Evolutionary conservation across 1,140 invertebrate genomes (phyloP).

Genomic region (Caerostris darwini): DNA sequence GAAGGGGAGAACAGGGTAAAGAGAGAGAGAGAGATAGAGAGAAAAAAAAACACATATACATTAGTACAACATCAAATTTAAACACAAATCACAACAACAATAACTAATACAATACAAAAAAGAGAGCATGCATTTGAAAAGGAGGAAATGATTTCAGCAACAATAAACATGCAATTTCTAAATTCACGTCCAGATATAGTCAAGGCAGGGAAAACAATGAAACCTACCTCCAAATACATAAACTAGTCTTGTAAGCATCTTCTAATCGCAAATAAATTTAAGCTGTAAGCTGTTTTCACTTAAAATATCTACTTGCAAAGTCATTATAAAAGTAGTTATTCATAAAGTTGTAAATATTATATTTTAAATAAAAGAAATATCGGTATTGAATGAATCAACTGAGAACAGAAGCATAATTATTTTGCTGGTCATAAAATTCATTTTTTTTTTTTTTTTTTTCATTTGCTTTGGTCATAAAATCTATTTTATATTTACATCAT

Average conservation of each 20-base stretch:
- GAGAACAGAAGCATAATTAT: too few species aligned
- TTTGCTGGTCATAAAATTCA: too few species aligned
- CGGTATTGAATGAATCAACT: too few species aligned
- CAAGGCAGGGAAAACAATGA: slow-evolving; percentile 68
- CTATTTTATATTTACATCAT: too few species aligned
- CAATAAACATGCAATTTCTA: slow-evolving; percentile 63
- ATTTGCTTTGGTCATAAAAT: too few species aligned
- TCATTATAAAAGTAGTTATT: too few species aligned
- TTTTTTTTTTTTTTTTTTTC: too few species aligned
- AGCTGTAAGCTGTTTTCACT: neutral
- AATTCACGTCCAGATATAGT: neutral
- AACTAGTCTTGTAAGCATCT: neutral
- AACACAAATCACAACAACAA: slow-evolving; percentile 49
- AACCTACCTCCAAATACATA: slow-evolving; percentile 67
- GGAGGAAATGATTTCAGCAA: neutral
- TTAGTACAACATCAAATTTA: slow-evolving; percentile 74
- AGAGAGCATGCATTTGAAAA: slow-evolving; percentile 56
- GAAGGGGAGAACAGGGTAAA: slow-evolving; percentile 78
- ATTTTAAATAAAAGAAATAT: too few species aligned
- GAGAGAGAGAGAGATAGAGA: slow-evolving; percentile 79
- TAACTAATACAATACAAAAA: slow-evolving; percentile 11
- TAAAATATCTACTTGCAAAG: too few species aligned
- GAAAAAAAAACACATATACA: slow-evolving; percentile 76
- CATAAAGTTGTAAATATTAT: too few species aligned
- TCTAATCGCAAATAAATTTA: neutral